Evolutionary conservation across 2,888 invertebrate genomes (phyloP), one percentile per base, ranked within the genome.

Genomic region (Synergus itoensis): DNA sequence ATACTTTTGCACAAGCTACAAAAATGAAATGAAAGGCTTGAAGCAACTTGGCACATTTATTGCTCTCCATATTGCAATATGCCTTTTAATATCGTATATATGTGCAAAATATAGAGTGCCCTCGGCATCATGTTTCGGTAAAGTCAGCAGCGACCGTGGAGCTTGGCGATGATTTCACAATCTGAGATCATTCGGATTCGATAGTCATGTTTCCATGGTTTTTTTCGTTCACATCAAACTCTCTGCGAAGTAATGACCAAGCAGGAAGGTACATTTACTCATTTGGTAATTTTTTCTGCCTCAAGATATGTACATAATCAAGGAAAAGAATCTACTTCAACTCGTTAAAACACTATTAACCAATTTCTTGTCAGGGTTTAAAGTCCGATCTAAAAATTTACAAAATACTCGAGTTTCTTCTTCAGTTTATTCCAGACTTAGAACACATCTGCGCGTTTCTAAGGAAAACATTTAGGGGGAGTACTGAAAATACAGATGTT

Each of bases 181-280:
- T 73, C 28, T 73, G 73, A 73, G 73, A 73, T 73, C 69, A 73
- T 53, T 73, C 36, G 36, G 48, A 9, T 48, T 28, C 40, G 73
- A 53, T 73, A 73, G 43, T 73, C 21, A 48, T 48, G 16, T 48
- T 73, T 73, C 28, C 28, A 18, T 28, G 62, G 28, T 18, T 28
- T 28, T 57, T 57, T 62, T 62, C 45, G 9, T 45, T 62, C 62
- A 62, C 62, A 12, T 62, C 62, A 62, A 28, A 28, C 14, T 60
- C 21, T 60, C 28, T 62, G 62, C 5, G 62, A 28, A 62, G 14
- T 62, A 62, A 62, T 62, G 62, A 62, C 62, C 62, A 12, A 28
- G 62, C 21, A 21, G 62, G 28, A 62, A 62, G 62, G 21, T 62
- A 62, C 60, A 60, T 21, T 18, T 60, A 21, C 11, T 28, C 62